phyloP scores from a whole-genome alignment of 2,797 vertebrate genomes.

The Australoheros facetus region DNA sequence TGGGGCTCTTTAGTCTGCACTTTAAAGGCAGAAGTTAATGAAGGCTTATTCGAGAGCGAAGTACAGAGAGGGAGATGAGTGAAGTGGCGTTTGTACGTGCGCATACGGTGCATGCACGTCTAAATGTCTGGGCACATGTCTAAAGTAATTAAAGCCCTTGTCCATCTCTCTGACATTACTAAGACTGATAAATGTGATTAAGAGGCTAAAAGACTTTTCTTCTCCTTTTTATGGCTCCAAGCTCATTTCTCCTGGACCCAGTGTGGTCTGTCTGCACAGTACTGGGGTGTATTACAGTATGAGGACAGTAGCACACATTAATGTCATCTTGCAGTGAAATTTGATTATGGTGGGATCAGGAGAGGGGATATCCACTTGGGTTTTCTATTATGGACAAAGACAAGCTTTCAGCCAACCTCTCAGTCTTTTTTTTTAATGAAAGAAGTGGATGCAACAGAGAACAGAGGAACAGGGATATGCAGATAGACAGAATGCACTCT shows the following conservation, averaged over 20 bases:
- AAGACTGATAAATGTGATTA: conserved; percentile 48
- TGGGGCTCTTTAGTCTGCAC: conserved; percentile 9
- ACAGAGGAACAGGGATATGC: conserved; percentile 12
- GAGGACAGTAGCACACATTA: conserved; percentile 27
- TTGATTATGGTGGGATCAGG: conserved; percentile 54
- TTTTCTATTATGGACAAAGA: conserved; percentile 53
- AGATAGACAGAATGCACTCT: conserved; percentile 22
- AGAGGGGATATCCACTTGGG: conserved; percentile 25
- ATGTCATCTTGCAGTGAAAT: conserved; percentile 56
- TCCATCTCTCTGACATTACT: conserved; percentile 39
- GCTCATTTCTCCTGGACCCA: background rate
- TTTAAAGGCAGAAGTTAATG: conserved; percentile 17
- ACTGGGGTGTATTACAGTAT: conserved; percentile 32
- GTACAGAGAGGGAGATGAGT: background rate
- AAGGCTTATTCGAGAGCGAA: background rate
- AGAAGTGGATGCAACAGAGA: conserved; percentile 30
- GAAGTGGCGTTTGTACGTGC: background rate
- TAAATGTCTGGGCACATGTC: conserved; percentile 14
- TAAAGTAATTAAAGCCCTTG: conserved; percentile 24
- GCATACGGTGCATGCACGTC: background rate
- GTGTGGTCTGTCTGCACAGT: conserved; percentile 21
- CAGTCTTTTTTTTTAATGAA: conserved; percentile 26
- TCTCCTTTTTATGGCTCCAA: conserved; percentile 18
- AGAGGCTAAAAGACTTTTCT: conserved; percentile 23
- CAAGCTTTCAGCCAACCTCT: conserved; percentile 51